Evolutionary conservation across 2,113 vertebrate genomes (phyloP).

Genomic region (Sterna hirundo): DNA sequence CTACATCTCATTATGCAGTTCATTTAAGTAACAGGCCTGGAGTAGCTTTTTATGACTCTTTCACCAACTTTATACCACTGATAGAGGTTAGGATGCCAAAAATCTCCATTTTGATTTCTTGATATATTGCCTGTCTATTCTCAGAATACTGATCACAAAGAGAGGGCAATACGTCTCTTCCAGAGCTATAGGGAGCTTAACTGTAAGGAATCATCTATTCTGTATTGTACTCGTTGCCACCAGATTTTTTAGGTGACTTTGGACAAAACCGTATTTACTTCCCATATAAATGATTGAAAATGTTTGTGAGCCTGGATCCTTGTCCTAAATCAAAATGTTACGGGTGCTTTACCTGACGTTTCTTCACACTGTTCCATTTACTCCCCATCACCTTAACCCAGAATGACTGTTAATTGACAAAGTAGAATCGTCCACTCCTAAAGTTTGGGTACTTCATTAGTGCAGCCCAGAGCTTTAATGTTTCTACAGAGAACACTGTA

Average conservation of each 20-base stretch:
- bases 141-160: neutral
- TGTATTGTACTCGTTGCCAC: neutral
- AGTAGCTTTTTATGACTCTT: slow-evolving; percentile 20
- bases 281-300: neutral
- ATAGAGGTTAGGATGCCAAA: neutral
- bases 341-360: neutral
- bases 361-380: neutral
- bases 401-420: neutral
- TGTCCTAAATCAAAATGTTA: neutral
- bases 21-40: neutral
- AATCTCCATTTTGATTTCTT: slow-evolving; percentile 20
- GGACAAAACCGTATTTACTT: neutral
- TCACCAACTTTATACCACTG: neutral
- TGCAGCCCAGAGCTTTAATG: neutral
- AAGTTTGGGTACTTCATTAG: neutral
- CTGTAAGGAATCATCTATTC: neutral
- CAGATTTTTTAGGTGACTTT: neutral
- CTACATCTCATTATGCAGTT: neutral
- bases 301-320: neutral
- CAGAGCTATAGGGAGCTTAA: neutral
- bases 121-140: neutral
- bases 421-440: neutral
- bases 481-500: neutral
- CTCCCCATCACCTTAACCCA: neutral
- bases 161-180: neutral